phyloP scores from a whole-genome alignment of 2,797 vertebrate genomes.

The Chloroceryle amazona region DNA sequence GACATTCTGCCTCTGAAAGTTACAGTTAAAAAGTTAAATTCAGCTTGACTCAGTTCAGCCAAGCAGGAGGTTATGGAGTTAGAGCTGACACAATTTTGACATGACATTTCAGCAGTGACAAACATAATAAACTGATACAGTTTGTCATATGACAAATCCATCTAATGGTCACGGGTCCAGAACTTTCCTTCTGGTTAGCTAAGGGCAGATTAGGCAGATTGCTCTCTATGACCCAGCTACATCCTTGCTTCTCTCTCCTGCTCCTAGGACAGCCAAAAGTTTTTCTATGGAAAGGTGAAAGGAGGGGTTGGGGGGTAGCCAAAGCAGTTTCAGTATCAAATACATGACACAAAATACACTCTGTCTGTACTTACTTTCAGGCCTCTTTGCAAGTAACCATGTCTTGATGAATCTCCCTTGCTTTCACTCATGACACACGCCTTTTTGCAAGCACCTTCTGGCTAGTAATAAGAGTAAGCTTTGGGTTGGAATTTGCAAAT shows the following conservation, averaged over 20 bases:
- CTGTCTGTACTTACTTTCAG: not conserved
- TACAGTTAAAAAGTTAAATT: not conserved
- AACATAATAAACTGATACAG: not conserved
- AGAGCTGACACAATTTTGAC: not conserved
- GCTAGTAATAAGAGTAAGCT: not conserved
- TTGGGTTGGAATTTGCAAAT: not conserved
- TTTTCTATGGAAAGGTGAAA: not conserved
- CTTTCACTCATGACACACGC: not conserved
- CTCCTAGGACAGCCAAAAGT: not conserved
- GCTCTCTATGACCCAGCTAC: not conserved
- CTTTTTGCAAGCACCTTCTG: not conserved
- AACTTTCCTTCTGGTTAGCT: not conserved
- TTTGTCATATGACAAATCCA: not conserved
- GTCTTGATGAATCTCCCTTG: not conserved
- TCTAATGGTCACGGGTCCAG: not conserved
- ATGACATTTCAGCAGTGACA: not conserved
- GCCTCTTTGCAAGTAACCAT: not conserved
- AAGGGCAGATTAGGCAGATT: not conserved
- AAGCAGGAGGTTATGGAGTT: not conserved
- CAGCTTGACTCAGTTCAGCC: not conserved
- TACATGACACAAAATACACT: fast-evolving
- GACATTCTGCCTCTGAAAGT: not conserved
- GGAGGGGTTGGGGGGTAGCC: fast-evolving
- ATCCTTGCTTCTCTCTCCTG: not conserved
- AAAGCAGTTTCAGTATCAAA: not conserved